These are phyloP conservation scores for Dasyurus viverrinus DNA, from an alignment of 2,113 vertebrate species.

Conservation along the genomic window DNA sequence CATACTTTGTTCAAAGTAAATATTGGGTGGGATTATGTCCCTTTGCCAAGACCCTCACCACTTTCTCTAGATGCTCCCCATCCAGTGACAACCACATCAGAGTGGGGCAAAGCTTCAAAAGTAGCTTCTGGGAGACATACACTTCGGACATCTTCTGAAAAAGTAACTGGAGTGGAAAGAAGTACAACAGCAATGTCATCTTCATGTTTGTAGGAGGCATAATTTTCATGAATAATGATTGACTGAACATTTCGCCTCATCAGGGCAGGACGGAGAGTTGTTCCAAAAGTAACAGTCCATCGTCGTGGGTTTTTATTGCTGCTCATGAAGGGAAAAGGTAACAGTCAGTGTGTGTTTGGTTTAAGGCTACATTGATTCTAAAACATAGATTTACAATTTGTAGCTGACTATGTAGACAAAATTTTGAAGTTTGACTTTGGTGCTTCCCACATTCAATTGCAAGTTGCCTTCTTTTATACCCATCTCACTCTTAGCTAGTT, in stretches of 20 bases:
- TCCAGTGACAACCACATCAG: constrained; percentile 84
- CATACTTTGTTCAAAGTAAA: background rate
- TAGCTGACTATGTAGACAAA: background rate
- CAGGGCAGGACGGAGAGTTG: constrained; percentile 67
- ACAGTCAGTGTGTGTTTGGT: constrained; percentile 49
- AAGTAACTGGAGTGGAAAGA: constrained; percentile 81
- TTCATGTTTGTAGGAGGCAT: constrained; percentile 85
- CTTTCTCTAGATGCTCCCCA: constrained; percentile 87
- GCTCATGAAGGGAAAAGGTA: constrained; percentile 70
- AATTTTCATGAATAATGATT: constrained; percentile 84
- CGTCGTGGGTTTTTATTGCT: constrained; percentile 78
- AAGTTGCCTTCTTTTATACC: background rate
- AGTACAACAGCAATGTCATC: constrained; percentile 89
- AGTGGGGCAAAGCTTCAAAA: constrained; percentile 77
- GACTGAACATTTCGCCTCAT: constrained; percentile 80
- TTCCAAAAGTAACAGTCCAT: constrained; percentile 87
- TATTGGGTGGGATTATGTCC: background rate
- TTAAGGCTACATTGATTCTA: constrained; percentile 32
- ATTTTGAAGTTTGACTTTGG: background rate
- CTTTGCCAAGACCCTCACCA: constrained; percentile 79
- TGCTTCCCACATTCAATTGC: background rate
- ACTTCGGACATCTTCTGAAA: constrained; percentile 81
- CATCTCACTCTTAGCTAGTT: constrained; percentile 1
- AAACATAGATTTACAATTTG: background rate
- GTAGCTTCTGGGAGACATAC: constrained; percentile 85